Evolutionary conservation across 2,797 vertebrate species (phyloP).

Genomic region (Dromococcyx pavoninus): DNA sequence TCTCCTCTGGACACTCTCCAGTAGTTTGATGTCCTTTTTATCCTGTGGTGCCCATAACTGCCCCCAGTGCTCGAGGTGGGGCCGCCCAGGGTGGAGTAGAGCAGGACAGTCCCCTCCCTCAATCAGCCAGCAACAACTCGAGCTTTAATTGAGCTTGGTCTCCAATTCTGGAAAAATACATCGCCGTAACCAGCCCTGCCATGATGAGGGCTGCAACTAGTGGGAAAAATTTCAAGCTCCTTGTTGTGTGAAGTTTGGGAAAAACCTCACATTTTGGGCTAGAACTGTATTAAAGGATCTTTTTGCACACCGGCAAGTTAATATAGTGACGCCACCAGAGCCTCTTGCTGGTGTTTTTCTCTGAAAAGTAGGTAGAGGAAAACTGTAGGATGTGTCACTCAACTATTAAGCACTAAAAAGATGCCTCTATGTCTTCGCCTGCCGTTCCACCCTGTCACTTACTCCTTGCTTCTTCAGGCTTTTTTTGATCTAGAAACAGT

Average conservation of each 20-base stretch:
- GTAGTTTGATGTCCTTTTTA: too few species aligned
- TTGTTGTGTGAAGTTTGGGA: neutral
- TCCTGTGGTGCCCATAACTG: too few species aligned
- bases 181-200: neutral
- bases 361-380: neutral
- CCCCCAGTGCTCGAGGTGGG: too few species aligned
- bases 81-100: too few species aligned
- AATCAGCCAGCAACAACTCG: neutral
- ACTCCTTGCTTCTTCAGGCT: neutral
- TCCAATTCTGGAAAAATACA: neutral
- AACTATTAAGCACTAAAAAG: neutral
- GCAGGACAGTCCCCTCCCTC: too few species aligned
- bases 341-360: neutral
- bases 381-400: neutral
- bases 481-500: slow-evolving; percentile 6
- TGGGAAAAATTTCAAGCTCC: neutral
- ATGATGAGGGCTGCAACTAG: neutral
- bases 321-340: neutral
- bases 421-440: neutral
- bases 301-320: neutral
- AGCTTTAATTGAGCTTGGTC: neutral
- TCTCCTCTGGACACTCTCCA: too few species aligned
- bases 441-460: neutral
- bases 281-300: neutral
- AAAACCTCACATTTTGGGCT: neutral